phyloP scores from a whole-genome alignment of 2,888 invertebrate genomes.

The Spisula subtruncata region DNA sequence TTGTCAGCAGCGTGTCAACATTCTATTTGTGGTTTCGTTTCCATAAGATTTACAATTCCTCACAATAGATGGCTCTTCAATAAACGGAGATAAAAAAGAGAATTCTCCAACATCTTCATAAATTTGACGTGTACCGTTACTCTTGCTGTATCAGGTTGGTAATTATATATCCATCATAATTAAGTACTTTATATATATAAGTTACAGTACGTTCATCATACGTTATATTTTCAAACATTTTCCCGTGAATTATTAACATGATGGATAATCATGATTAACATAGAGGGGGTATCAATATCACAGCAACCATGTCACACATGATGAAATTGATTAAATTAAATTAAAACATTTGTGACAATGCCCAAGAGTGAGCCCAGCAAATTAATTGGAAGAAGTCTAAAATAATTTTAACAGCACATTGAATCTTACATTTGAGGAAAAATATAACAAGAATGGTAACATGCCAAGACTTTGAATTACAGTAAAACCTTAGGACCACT shows the following conservation, averaged over 20 bases:
- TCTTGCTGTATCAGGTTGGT: not conserved
- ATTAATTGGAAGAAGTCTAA: too few species aligned
- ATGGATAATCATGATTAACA: not conserved
- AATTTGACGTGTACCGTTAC: constrained; percentile 1
- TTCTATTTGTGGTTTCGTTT: not conserved
- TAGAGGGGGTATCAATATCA: not conserved
- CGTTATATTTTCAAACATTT: too few species aligned
- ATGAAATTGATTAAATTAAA: not conserved
- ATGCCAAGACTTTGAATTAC: too few species aligned
- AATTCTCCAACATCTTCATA: not conserved
- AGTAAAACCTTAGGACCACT: too few species aligned
- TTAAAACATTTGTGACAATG: too few species aligned
- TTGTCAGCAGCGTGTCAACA: constrained; percentile 34
- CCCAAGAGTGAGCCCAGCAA: too few species aligned
- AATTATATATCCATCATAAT: constrained; percentile 12
- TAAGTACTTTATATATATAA: not conserved
- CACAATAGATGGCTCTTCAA: not conserved
- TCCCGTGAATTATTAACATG: not conserved
- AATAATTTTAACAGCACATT: not conserved
- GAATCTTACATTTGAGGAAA: not conserved
- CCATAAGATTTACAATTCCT: not conserved
- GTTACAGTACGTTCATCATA: too few species aligned
- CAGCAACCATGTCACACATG: not conserved
- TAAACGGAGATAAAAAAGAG: not conserved
- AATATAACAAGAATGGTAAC: not conserved